Base-by-base conservation (phyloP, 2,113 vertebrate genomes). In the Scytalopus superciliaris region DNA sequence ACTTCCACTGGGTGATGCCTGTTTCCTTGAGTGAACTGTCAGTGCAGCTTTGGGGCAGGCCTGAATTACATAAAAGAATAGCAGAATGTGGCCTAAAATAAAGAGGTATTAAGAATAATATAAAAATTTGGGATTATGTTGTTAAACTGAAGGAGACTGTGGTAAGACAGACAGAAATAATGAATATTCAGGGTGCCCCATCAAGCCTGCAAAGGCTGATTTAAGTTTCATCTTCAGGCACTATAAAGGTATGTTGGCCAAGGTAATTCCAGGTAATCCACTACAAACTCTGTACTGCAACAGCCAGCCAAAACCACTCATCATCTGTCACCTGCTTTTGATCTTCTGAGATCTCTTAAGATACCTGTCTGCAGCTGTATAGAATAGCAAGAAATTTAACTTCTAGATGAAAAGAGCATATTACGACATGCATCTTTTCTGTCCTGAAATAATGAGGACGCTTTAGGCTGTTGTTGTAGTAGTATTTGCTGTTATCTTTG, bases 291-390 rank as follows among this genome's bases (percentile, higher is more conserved):
- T 47, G 7, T 57, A 30, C 63, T 57, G 45, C 28, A 64, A 30
- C 55, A 87, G 24, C 37, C 45, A 69, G n/a, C 53, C 55, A 40
- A 69, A 93, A 30, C 12, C 22, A 22, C 55, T 83, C 21, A 14
- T 40, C 40, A 40, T 50, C 70, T 85, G 31, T 79, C 63, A 88
- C 39, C 47, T 93, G 62, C 70, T 67, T 94, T 88, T 88, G 55
- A 77, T 92, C 70, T 76, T 80, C 47, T 80, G 75, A 69, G 31
- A 31, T 63, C 31, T 75, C 59, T 83, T 74, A 74, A 80, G 68
- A 66, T 19, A 80, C 25, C 60, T 72, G 27, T 74, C 79, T 93
- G 45, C 66, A 90, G 31, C n/a, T 73, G 4, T 21, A 53, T 9
- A 77, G 82, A 80, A 57, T 10, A 56, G 57, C 79, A 90, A 70